Evolutionary conservation across 2,888 invertebrate species (phyloP), one percentile per base, ranked within the genome.

Genomic region (Chymomyza procnemis): DNA sequence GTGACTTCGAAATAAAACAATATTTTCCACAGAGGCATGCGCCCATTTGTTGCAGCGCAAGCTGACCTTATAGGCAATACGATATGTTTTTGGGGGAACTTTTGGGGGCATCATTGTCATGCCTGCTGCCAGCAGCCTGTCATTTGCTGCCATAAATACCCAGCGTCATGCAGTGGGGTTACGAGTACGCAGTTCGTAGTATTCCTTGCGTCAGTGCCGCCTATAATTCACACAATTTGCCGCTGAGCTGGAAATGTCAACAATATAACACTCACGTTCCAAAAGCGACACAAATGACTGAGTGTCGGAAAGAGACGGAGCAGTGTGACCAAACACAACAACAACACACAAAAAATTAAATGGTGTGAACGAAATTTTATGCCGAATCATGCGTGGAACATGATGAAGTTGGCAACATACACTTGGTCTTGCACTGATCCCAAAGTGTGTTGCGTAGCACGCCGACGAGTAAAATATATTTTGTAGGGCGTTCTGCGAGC

Each of bases 361-460:
- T 84, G 83, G 83, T 84, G 83, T 85, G 88, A 84, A 84, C 72
- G 76, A 83, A 84, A 84, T 84, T 87, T 87, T 84, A 84, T 84
- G 83, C 88, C 86, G 88, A 84, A 83, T 84, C 87, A 84, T 84
- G 83, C 88, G 73, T 87, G 84, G 74, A 73, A 85, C 76, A 83
- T 84, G 86, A 85, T 85, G 85, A 85, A 79, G 82, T 70, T 85
- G 87, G 78, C 85, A 69, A 19, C 50, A 12, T 50, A 4, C 6
- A 4, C 47, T 57, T 30, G 57, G 26, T 26, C 26, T 26, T 26
- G 26, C 26, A 6, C 57, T 30, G 34, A 34, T 50, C 50, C 19
- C 50, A 50, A 16, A 50, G 14, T 50, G 14, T 18, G 8, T 8
- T 62, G 52, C 66, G 47, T 66, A 65, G 66, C 76, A 86, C 74